Evolutionary conservation across 2,113 vertebrate genomes (phyloP).

Genomic region (Cheilinus undulatus): DNA sequence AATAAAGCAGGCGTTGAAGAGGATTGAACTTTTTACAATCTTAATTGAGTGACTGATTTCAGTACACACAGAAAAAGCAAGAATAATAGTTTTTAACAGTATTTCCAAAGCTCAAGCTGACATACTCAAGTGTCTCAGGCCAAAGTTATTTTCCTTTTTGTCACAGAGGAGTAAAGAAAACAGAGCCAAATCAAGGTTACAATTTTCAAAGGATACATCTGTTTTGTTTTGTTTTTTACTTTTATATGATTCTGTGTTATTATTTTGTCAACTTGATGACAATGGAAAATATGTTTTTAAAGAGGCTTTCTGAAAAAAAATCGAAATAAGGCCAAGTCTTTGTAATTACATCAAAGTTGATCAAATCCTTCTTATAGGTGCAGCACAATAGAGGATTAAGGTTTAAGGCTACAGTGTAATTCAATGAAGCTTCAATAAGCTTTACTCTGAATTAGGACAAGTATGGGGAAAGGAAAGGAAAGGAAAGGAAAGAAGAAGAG

Average conservation of each 20-base stretch:
- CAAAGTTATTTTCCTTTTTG: too few relatives aligned
- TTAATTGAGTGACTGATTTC: too few relatives aligned
- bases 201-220: too few relatives aligned
- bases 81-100: too few relatives aligned
- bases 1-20: not conserved
- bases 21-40: not conserved
- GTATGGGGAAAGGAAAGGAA: too few relatives aligned
- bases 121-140: too few relatives aligned
- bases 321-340: not conserved
- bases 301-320: not conserved
- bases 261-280: not conserved
- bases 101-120: too few relatives aligned
- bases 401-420: not conserved
- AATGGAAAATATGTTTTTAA: not conserved
- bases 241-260: too few relatives aligned
- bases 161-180: not conserved
- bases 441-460: not conserved
- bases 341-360: not conserved
- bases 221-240: too few relatives aligned
- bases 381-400: not conserved
- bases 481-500: too few relatives aligned
- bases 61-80: too few relatives aligned
- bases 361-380: not conserved
- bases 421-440: not conserved
- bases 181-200: not conserved